Evolutionary conservation across 2,113 vertebrate species (phyloP).

Genomic region (Mus spicilegus): DNA sequence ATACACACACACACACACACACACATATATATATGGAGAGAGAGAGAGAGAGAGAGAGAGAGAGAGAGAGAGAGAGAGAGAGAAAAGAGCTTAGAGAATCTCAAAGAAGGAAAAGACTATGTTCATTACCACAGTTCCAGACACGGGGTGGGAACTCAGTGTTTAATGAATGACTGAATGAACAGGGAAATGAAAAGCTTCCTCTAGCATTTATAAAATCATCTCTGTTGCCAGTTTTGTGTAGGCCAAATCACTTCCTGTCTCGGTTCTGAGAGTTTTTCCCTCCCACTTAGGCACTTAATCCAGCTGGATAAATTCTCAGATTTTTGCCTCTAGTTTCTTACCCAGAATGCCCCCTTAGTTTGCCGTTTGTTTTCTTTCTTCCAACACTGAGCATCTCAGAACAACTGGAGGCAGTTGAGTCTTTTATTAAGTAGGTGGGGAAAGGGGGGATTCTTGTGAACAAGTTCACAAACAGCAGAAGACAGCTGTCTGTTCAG

Average conservation of each 20-base stretch:
- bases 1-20: too few species aligned
- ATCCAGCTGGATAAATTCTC: not conserved
- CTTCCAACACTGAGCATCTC: not conserved
- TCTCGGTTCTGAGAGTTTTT: not conserved
- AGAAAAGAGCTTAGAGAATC: not conserved
- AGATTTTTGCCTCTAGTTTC: constrained; percentile 1
- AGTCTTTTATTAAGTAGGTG: not conserved
- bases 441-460: not conserved
- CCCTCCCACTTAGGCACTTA: constrained; percentile 56
- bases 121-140: not conserved
- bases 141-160: not conserved
- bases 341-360: not conserved
- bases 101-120: not conserved
- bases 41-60: too few species aligned
- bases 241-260: not conserved
- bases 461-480: constrained; percentile 25
- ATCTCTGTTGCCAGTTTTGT: not conserved
- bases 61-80: too few species aligned
- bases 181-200: not conserved
- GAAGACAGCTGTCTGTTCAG: not conserved
- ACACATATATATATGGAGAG: too few species aligned
- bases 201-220: not conserved
- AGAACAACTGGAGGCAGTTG: not conserved
- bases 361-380: not conserved
- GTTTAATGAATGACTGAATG: not conserved